These are phyloP conservation scores for Muscina levida DNA, from an alignment of 2,888 invertebrate species.

Conservation along the genomic window DNA sequence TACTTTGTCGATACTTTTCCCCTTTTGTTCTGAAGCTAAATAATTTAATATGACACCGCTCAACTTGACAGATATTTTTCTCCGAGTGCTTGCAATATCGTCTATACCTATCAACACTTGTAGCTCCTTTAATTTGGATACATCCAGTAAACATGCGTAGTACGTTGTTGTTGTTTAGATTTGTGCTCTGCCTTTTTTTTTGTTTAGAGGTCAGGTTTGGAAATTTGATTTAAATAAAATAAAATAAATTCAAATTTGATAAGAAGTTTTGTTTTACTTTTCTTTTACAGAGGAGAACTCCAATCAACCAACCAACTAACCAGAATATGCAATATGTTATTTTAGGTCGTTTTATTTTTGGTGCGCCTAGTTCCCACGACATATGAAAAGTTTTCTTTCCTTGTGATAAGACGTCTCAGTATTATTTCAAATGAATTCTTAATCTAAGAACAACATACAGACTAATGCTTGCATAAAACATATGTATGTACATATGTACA, in stretches of 20 bases:
- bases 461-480: neutral
- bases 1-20: too few species aligned
- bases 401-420: slow-evolving; percentile 23
- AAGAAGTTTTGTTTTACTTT: slow-evolving; percentile 36
- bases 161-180: neutral
- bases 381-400: slow-evolving; percentile 12
- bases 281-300: neutral
- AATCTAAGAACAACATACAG: slow-evolving; percentile 2
- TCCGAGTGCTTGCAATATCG: neutral
- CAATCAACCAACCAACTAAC: neutral
- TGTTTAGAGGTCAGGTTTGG: slow-evolving; percentile 58
- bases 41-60: too few species aligned
- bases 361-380: slow-evolving; percentile 32
- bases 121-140: slow-evolving; percentile 9
- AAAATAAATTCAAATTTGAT: slow-evolving; percentile 48
- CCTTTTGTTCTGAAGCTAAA: too few species aligned
- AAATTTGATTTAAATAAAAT: slow-evolving; percentile 18
- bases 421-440: slow-evolving; percentile 8
- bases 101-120: slow-evolving; percentile 1
- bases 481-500: neutral
- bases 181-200: neutral
- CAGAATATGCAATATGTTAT: slow-evolving; percentile 21
- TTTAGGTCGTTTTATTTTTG: slow-evolving; percentile 4
- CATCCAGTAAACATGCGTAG: neutral
- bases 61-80: neutral